phyloP scores from a whole-genome alignment of 2,113 vertebrate genomes.

The Cynocephalus volans region DNA sequence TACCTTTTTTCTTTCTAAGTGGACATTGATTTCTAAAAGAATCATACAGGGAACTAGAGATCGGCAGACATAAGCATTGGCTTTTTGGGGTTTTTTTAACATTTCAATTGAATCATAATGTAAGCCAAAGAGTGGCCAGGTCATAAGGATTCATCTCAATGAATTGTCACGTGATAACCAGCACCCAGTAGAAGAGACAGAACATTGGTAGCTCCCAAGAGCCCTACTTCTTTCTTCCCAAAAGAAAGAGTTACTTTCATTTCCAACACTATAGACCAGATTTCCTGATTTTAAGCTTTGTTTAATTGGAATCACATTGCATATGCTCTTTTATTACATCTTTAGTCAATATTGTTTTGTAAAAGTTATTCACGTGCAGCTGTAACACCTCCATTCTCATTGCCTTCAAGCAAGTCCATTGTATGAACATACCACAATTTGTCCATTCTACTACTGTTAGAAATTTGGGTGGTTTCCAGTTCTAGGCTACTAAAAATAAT shows the following conservation, averaged over 20 bases:
- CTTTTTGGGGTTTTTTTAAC: neutral
- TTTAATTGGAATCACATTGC: neutral
- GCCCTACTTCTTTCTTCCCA: neutral
- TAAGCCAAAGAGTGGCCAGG: neutral
- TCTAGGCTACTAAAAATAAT: conserved; percentile 33
- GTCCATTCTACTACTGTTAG: neutral
- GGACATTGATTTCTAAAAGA: neutral
- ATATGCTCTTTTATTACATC: neutral
- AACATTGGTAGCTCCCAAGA: neutral
- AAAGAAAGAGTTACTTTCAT: neutral
- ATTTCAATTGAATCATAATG: neutral
- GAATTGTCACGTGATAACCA: neutral
- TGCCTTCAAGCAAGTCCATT: neutral
- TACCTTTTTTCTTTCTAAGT: neutral
- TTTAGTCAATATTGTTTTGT: neutral
- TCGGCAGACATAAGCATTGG: neutral
- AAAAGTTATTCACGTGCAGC: neutral
- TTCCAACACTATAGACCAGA: neutral
- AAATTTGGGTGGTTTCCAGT: conserved; percentile 24
- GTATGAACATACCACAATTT: neutral
- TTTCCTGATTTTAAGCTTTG: neutral
- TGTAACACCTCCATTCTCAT: neutral
- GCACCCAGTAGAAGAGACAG: neutral
- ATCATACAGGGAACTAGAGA: neutral
- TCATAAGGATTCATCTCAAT: neutral